Evolutionary conservation across 2,888 invertebrate genomes (phyloP).

Genomic region (Ichneumon xanthorius): DNA sequence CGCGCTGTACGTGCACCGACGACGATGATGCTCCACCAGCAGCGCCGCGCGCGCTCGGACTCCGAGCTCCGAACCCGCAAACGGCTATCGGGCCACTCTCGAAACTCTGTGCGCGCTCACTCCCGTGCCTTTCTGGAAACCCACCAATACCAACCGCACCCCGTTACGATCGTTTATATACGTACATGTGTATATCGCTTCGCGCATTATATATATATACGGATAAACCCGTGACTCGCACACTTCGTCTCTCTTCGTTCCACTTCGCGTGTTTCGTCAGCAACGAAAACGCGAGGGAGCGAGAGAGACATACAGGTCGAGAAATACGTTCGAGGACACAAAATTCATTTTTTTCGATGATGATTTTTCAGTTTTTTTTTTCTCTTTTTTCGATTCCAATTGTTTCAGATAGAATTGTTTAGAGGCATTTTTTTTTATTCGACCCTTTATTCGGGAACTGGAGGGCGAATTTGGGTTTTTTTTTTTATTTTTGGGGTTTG

Average conservation of each 20-base stretch:
- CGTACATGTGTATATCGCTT: too few relatives aligned
- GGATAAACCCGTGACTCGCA: conserved; percentile 31
- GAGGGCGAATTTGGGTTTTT: too few relatives aligned
- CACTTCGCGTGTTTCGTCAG: conserved; percentile 11
- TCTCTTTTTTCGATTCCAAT: background rate
- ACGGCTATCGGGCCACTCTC: conserved; percentile 83
- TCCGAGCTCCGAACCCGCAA: conserved; percentile 84
- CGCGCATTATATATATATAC: conserved; percentile 4
- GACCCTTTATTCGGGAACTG: too few relatives aligned
- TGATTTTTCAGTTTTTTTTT: background rate
- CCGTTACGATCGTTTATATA: background rate
- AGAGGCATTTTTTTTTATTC: too few relatives aligned
- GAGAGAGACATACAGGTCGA: background rate
- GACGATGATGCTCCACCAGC: conserved; percentile 26
- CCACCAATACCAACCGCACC: conserved; percentile 13
- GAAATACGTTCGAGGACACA: background rate
- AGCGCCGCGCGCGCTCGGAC: conserved; percentile 35
- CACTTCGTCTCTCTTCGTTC: conserved; percentile 19
- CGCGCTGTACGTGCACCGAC: conserved; percentile 6
- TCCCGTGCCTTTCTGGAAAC: conserved; percentile 40
- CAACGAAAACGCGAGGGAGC: conserved; percentile 14
- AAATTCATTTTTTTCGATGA: background rate
- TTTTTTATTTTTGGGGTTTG: background rate
- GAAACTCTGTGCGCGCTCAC: conserved; percentile 72
- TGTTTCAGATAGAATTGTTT: too few relatives aligned